Percentiles rank a stretch among this genome's conserved stretches.
phyloP scores from a whole-genome alignment of 2,888 invertebrate species.

The Lordiphosa fenestrarum region DNA sequence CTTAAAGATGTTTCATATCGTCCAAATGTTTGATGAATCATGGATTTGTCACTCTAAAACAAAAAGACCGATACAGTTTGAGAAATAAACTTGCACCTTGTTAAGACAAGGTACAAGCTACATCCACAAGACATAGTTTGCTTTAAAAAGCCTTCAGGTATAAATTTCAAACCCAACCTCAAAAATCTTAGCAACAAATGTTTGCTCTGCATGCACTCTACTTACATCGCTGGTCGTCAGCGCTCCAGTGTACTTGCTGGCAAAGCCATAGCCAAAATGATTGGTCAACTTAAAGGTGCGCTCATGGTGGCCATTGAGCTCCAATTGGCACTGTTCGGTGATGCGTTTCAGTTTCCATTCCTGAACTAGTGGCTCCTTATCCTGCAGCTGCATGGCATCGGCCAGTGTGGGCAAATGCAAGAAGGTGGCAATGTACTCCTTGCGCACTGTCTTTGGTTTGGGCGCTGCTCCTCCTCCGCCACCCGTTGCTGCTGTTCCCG shows the following conservation, averaged over 20 bases:
- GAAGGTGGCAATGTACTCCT: conserved; percentile 56
- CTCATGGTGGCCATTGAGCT: conserved; percentile 60
- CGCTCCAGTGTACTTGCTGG: conserved; percentile 60
- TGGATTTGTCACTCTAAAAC: too few species aligned
- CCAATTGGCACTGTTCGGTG: conserved; percentile 75
- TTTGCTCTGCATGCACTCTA: too few species aligned
- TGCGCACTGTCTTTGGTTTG: conserved; percentile 57
- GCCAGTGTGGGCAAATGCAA: conserved; percentile 39
- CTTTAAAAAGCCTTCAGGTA: too few species aligned
- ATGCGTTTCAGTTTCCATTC: conserved; percentile 73
- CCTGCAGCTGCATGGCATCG: conserved; percentile 25
- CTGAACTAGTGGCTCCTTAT: conserved; percentile 34
- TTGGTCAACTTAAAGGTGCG: conserved; percentile 54
- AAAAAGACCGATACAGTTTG: too few species aligned
- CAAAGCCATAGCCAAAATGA: conserved; percentile 75
- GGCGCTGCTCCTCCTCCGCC: conserved; percentile 29
- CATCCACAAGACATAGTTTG: too few species aligned
- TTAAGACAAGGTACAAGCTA: too few species aligned
- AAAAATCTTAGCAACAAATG: too few species aligned
- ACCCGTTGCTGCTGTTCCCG: conserved; percentile 31
- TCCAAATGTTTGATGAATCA: not conserved
- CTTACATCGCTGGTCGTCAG: conserved; percentile 42
- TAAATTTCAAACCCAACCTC: too few species aligned
- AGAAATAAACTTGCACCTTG: too few species aligned
- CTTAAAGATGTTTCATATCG: not conserved